phyloP scores from a whole-genome alignment of 2,797 vertebrate genomes.

The Channa striata region DNA sequence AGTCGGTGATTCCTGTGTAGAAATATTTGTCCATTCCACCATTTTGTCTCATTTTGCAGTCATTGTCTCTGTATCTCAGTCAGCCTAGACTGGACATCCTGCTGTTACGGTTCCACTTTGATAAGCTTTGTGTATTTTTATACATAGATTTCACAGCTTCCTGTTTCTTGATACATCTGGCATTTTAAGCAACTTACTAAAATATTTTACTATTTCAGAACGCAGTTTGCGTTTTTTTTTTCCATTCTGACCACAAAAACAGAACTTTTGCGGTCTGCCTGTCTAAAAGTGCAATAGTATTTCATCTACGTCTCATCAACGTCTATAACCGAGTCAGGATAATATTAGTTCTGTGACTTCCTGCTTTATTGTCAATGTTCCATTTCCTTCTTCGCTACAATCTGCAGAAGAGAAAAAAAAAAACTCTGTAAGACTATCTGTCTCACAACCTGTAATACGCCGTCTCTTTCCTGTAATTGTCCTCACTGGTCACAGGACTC shows the following conservation, averaged over 20 bases:
- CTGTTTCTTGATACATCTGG: conserved; percentile 3
- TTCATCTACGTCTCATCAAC: conserved; percentile 30
- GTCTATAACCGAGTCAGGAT: conserved; percentile 50
- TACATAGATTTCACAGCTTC: background rate
- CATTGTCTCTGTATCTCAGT: background rate
- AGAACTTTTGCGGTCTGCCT: background rate
- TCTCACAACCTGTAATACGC: conserved; percentile 25
- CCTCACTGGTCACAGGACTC: conserved; percentile 4
- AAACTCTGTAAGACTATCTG: conserved; percentile 19
- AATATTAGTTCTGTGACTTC: conserved; percentile 70
- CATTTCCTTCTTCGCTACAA: conserved; percentile 59
- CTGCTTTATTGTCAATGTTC: conserved; percentile 61
- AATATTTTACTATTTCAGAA: background rate
- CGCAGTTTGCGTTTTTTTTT: background rate
- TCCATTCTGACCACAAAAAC: conserved; percentile 1
- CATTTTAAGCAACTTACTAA: background rate
- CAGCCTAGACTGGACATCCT: background rate
- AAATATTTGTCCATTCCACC: conserved; percentile 29
- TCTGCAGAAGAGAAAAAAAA: conserved; percentile 44
- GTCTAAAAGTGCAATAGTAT: conserved; percentile 16
- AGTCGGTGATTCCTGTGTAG: background rate
- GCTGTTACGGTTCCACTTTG: background rate
- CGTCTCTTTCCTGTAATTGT: conserved; percentile 72
- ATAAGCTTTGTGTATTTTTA: conserved; percentile 3
- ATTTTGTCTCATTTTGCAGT: conserved; percentile 25